These are phyloP conservation scores for Eurypyga helias DNA, from an alignment of 2,113 vertebrate species.

Conservation along the genomic window DNA sequence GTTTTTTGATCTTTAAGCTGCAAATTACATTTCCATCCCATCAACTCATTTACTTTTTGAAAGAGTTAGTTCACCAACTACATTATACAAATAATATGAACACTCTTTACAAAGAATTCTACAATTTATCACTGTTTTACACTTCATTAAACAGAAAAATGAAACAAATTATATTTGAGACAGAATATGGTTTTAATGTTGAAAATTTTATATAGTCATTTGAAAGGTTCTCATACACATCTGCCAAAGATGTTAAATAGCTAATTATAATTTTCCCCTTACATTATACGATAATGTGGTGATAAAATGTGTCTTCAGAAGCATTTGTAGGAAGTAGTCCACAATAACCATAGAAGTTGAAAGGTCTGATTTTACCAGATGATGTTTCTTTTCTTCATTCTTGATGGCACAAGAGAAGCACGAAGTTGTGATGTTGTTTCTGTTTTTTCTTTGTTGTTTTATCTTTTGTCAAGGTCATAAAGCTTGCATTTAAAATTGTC, in stretches of 20 bases:
- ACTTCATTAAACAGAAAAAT: conserved; percentile 69
- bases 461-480: neutral
- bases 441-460: neutral
- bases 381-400: neutral
- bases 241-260: conserved; percentile 44
- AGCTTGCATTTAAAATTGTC: neutral
- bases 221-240: conserved; percentile 28
- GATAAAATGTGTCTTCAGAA: neutral
- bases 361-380: neutral
- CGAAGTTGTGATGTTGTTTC: neutral
- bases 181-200: conserved; percentile 35
- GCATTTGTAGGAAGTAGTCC: neutral
- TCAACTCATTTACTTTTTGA: conserved; percentile 32
- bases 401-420: neutral
- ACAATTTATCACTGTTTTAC: conserved; percentile 51
- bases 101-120: conserved; percentile 39
- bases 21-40: conserved; percentile 41
- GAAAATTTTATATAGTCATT: conserved; percentile 27
- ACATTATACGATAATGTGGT: neutral
- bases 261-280: conserved; percentile 16
- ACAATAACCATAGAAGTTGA: neutral
- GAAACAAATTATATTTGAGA: conserved; percentile 53
- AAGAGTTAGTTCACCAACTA: neutral
- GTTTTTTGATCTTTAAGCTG: conserved; percentile 49
- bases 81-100: conserved; percentile 42